A percentile compares a stretch with the other conserved stretches of the same genome.
These are phyloP conservation scores for Austrofundulus limnaeus DNA, from an alignment of 2,113 vertebrate genomes.

Conservation along the genomic window DNA sequence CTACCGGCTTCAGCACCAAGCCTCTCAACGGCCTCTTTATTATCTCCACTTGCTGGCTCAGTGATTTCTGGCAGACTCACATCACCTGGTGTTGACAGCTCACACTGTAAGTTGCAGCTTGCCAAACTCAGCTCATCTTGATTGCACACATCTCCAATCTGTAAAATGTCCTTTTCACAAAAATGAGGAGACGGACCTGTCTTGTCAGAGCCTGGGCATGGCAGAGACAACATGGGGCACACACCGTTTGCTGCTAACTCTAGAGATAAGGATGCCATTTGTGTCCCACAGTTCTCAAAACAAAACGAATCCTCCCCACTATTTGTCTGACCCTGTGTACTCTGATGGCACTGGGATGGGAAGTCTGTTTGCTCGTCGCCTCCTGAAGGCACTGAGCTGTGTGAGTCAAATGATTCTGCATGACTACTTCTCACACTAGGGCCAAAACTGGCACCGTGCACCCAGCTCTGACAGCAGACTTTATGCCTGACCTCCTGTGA, in stretches of 20 bases:
- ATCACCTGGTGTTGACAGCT: constrained; percentile 47
- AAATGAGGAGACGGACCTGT: constrained; percentile 46
- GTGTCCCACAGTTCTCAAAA: constrained; percentile 77
- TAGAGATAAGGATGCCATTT: constrained; percentile 75
- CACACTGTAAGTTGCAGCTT: constrained; percentile 53
- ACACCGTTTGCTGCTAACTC: constrained; percentile 52
- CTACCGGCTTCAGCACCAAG: constrained; percentile 44
- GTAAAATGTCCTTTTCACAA: constrained; percentile 66
- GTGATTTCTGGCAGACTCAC: constrained; percentile 43
- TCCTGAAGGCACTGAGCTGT: constrained; percentile 63
- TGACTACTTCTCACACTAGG: constrained; percentile 32
- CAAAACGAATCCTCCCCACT: constrained; percentile 82
- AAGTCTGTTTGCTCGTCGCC: constrained; percentile 65
- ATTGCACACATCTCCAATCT: constrained; percentile 55
- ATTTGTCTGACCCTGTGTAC: constrained; percentile 81
- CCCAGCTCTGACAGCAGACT: constrained; percentile 54
- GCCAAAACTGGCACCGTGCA: constrained; percentile 18
- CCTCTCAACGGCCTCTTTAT: constrained; percentile 67
- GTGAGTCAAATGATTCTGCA: constrained; percentile 67
- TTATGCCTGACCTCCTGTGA: constrained; percentile 70
- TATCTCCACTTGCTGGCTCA: constrained; percentile 35
- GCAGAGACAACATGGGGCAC: constrained; percentile 72
- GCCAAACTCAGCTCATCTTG: constrained; percentile 58
- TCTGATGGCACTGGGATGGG: constrained; percentile 81
- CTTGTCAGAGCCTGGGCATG: constrained; percentile 61